phyloP scores from a whole-genome alignment of 2,113 vertebrate genomes.

The Pseudopodoces humilis region DNA sequence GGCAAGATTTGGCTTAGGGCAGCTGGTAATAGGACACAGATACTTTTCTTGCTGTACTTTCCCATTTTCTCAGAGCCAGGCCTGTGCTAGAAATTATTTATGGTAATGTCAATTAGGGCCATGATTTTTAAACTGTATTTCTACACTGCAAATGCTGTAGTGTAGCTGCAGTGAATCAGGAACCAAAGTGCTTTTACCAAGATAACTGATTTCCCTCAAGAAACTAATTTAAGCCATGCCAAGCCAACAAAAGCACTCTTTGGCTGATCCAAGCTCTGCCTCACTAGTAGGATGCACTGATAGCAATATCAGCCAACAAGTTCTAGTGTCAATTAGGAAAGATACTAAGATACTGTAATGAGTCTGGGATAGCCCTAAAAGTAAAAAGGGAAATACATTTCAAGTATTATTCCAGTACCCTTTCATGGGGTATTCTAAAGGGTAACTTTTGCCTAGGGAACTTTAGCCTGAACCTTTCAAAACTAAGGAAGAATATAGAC shows the following conservation, averaged over 20 bases:
- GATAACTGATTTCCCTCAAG: constrained; percentile 64
- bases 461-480: not conserved
- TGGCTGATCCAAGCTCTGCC: constrained; percentile 30
- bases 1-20: not conserved
- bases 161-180: constrained; percentile 42
- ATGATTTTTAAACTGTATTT: constrained; percentile 68
- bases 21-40: not conserved
- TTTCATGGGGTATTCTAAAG: not conserved
- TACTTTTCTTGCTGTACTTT: constrained; percentile 22
- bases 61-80: constrained; percentile 50
- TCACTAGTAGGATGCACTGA: constrained; percentile 28
- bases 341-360: not conserved
- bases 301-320: constrained; percentile 11
- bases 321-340: constrained; percentile 30
- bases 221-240: constrained; percentile 58
- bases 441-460: not conserved
- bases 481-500: not conserved
- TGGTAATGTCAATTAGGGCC: constrained; percentile 65
- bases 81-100: constrained; percentile 60
- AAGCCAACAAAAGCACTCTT: constrained; percentile 61
- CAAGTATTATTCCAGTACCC: not conserved
- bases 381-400: not conserved
- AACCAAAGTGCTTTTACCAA: constrained; percentile 66
- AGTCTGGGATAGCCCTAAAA: not conserved
- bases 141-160: constrained; percentile 20